Evolutionary conservation across 2,113 vertebrate species (phyloP).

Genomic region (Cnemophilus loriae): DNA sequence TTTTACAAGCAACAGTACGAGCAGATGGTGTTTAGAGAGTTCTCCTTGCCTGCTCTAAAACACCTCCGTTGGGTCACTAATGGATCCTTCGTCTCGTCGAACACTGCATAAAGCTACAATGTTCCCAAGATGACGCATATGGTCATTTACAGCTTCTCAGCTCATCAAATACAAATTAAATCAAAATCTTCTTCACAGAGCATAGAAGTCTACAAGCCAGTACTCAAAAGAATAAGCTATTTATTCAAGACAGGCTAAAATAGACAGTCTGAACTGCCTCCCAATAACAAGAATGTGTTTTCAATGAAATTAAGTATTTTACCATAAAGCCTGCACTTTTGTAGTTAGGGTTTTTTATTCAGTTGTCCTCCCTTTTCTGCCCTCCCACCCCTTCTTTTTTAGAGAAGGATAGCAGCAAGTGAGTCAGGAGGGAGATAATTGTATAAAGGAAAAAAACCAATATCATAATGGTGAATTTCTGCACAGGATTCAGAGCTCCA

Average conservation of each 20-base stretch:
- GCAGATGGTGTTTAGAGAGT: slow-evolving; percentile 60
- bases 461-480: background rate
- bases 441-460: background rate
- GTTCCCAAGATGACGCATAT: slow-evolving; percentile 13
- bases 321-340: background rate
- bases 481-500: background rate
- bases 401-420: background rate
- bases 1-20: slow-evolving; percentile 38
- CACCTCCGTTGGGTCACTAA: slow-evolving; percentile 55
- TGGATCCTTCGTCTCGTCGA: background rate
- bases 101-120: background rate
- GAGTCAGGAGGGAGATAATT: background rate
- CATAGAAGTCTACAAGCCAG: background rate
- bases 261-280: background rate
- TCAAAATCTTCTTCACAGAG: background rate
- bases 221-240: background rate
- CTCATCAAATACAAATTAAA: slow-evolving; percentile 54
- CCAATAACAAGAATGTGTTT: background rate
- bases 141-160: slow-evolving; percentile 54
- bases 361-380: background rate
- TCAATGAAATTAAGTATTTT: background rate
- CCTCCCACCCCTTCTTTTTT: background rate
- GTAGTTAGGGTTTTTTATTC: background rate
- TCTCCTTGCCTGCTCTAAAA: slow-evolving; percentile 48
- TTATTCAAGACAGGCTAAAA: background rate